Conservation (phyloP, 2,797 vertebrate genomes). For the Acanthornis magna region DNA sequence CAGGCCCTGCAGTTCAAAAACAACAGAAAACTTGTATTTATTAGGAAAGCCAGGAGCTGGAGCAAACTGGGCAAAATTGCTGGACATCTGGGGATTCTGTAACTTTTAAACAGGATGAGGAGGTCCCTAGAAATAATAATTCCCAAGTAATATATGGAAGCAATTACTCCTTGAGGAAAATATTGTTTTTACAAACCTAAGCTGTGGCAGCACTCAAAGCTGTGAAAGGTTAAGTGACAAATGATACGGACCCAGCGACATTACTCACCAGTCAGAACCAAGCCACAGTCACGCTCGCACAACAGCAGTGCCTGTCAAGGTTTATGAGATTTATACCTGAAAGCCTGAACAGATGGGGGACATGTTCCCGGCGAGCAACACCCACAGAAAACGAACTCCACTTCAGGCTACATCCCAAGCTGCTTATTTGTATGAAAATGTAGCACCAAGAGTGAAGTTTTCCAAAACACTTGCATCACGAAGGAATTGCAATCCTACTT, state of each 20-base stretch:
- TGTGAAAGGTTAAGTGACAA: conserved; percentile 68
- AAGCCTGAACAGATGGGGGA: neutral
- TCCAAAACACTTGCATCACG: neutral
- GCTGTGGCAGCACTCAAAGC: neutral
- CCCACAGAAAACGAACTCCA: neutral
- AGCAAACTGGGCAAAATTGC: neutral
- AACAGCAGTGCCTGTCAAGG: conserved; percentile 6
- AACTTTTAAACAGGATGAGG: conserved; percentile 43
- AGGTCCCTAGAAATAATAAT: neutral
- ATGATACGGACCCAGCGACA: neutral
- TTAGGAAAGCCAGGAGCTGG: neutral
- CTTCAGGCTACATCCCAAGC: neutral
- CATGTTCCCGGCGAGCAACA: neutral
- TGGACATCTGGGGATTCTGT: neutral
- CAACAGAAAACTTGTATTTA: neutral
- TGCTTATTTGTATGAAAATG: neutral
- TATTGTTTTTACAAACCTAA: neutral
- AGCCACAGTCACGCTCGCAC: conserved; percentile 37
- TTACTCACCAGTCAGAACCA: conserved; percentile 71
- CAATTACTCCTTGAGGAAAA: conserved; percentile 48
- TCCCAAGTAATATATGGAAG: neutral
- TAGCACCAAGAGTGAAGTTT: neutral
- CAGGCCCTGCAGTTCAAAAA: neutral
- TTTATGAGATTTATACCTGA: conserved; percentile 6
- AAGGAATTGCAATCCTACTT: neutral